These are phyloP conservation scores for Aphodius sticticus DNA, from an alignment of 2,888 invertebrate genomes.

Conservation along the genomic window DNA sequence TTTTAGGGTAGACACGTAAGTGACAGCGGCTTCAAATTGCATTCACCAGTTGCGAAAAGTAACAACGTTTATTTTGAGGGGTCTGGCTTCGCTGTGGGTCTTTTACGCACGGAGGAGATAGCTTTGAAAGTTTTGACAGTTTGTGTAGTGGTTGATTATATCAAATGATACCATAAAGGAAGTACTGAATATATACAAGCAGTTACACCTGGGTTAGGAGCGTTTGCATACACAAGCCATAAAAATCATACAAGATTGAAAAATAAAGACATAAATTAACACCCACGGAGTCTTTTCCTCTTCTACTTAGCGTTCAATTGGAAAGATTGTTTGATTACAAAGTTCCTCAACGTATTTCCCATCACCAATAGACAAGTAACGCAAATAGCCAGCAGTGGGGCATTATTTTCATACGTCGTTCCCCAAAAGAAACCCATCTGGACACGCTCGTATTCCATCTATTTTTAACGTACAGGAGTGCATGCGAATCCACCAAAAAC, in stretches of 20 bases:
- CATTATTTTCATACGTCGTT: too few species aligned
- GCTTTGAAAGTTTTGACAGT: too few species aligned
- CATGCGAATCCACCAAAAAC: neutral
- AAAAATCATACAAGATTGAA: neutral
- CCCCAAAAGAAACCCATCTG: neutral
- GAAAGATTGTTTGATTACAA: neutral
- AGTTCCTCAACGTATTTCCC: conserved; percentile 4
- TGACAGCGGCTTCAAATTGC: too few species aligned
- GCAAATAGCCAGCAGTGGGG: neutral
- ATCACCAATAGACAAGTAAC: neutral
- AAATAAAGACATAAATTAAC: neutral
- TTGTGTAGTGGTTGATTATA: too few species aligned
- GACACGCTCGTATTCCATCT: neutral
- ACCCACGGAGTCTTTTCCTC: neutral
- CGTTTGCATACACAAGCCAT: neutral
- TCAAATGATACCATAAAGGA: too few species aligned
- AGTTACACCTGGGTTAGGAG: too few species aligned
- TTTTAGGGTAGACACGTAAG: too few species aligned
- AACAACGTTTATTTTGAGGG: too few species aligned
- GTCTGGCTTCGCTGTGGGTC: too few species aligned
- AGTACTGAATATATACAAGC: too few species aligned
- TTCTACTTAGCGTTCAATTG: neutral
- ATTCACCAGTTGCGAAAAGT: too few species aligned
- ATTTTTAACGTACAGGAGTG: neutral
- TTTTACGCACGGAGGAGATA: too few species aligned